Conservation (phyloP, 2,888 invertebrate genomes). For the Temnothorax rugatulus region DNA sequence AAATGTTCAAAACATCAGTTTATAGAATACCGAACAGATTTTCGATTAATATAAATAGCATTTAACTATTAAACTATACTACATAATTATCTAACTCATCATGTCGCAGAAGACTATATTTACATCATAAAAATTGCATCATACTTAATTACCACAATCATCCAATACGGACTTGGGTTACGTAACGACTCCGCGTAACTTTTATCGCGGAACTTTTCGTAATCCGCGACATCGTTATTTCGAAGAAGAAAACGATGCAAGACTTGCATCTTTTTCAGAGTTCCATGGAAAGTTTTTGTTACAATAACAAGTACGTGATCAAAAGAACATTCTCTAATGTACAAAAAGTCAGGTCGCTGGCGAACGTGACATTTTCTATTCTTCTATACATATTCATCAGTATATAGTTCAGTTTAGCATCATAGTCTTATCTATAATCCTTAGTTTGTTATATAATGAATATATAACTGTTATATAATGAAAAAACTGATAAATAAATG, state of each 20-base stretch:
- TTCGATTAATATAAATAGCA: not conserved
- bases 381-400: not conserved
- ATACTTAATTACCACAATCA: conserved; percentile 34
- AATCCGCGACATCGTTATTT: conserved; percentile 54
- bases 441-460: not conserved
- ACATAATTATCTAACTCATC: not conserved
- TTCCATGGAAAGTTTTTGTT: conserved; percentile 21
- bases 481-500: not conserved
- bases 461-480: no score
- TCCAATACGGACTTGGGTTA: not conserved
- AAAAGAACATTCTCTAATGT: conserved; percentile 30
- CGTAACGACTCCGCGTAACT: conserved; percentile 28
- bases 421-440: not conserved
- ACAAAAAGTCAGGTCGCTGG: conserved; percentile 3
- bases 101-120: not conserved
- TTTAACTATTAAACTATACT: not conserved
- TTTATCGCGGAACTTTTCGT: conserved; percentile 36
- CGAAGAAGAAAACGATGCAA: conserved; percentile 29
- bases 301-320: conserved; percentile 70
- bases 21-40: not conserved
- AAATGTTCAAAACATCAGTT: conserved; percentile 32
- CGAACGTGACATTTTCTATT: conserved; percentile 39
- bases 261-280: conserved; percentile 36
- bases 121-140: not conserved
- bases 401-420: not conserved